Evolutionary conservation across 1,140 invertebrate species (phyloP), one percentile per base, ranked within the genome.

Genomic region (Micrasema longulum): DNA sequence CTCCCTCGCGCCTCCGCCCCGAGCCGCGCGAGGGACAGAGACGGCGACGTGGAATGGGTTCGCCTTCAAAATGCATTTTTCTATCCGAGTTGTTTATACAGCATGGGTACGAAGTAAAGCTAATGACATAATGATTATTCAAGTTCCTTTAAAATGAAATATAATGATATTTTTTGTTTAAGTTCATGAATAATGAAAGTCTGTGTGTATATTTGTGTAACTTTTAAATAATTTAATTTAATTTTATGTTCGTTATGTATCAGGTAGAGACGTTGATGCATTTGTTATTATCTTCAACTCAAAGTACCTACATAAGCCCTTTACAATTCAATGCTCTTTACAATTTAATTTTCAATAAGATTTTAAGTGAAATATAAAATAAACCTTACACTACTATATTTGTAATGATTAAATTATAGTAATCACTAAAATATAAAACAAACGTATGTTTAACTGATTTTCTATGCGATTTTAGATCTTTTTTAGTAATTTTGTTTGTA

Each of bases 11-110:
- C 16, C 60, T 35, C 26, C 26, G 26, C 26, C 72, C 43, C 65
- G 67, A 62, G 43, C 6, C n/a, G 10, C 60, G 7, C 35, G 43
- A n/a, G 14, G 35, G 52, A 70, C 41, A 72, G 74, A 62, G 70
- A 68, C 36, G 66, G 35, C 7, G 18, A 57, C 23, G 11, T 43
- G n/a, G 57, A 45, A 2, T 38, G 18, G 43, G 26, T 16, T n/a
- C 35, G 4, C 14, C 64, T 11, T 53, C 36, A 2, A 70, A 75
- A 72, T 75, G 74, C 66, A 71, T 72, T 72, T 75, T 66, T 70
- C 70, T 66, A 75, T 72, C 70, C 64, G 70, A 69, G 55, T 75
- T 72, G 74, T 72, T 60, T 69, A 47, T 68, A 68, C 65, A 68
- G 50, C 31, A 23, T 52, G 55, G 26, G 35, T 63, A 70, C 57